Evolutionary conservation across 2,113 vertebrate species (phyloP), one percentile per base, ranked within the genome.

Genomic region (Megaleporinus macrocephalus): DNA sequence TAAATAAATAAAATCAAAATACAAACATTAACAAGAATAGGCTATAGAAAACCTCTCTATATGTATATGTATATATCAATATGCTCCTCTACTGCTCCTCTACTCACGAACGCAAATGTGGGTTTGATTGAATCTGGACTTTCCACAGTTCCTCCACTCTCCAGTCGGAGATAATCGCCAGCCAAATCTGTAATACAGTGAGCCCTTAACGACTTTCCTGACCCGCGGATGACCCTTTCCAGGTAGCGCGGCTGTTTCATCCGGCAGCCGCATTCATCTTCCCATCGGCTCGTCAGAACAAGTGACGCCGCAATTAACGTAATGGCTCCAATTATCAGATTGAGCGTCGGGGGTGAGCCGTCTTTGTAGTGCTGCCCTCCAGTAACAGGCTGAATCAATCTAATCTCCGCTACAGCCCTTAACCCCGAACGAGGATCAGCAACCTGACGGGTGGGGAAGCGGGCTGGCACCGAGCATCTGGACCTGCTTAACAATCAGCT

Each of bases 391-490:
- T 68, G 65, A 68, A 68, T 68, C 65, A 68, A 68, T 68, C 65
- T 36, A 36, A 36, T 68, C 65, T 68, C 18, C 30, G 6, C 65
- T n/a, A 68, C 5, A 68, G 30, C 20, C 30, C 6, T 36, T 4
- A 68, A 68, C 65, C 30, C 30, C 10, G 22, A 36, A 20, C 30
- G 20, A 68, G 30, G 30, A 51, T 51, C 62, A n/a, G 65, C 30
- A 10, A 26, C 62, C 81, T 83, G 62, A 80, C 82, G 76, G 79
- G 66, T 74, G 55, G 73, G 66, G 71, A 80, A 84, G 53, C 18
- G 18, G 83, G 89, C 87, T 88, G 84, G 62, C 61, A 61, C 61
- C n/a, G 41, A 33, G 65, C 65, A 68, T 68, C 29, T 68, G 65
- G 18, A 36, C 65, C 4, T 68, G 65, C 22, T 68, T 68, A 68